Percentiles rank a stretch among this genome's conserved stretches.
Evolutionary conservation across 2,797 vertebrate genomes (phyloP).

Genomic region (Tarsius wallacei): DNA sequence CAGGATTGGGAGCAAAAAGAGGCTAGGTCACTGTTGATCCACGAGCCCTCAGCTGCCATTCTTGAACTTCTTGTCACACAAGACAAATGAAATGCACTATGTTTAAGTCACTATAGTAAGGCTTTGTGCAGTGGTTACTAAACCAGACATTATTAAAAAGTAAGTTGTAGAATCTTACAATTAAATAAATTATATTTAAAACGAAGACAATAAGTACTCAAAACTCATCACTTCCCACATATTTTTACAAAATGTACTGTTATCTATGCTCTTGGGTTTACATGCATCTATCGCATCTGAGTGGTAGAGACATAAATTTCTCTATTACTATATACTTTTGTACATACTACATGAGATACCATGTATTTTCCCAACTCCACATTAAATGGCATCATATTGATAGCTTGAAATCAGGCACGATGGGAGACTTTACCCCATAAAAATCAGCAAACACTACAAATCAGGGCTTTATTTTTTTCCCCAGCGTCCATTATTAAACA

Average conservation of each 20-base stretch:
- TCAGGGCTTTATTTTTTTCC: not conserved
- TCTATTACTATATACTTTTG: accelerated
- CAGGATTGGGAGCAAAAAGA: not conserved
- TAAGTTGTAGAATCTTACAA: not conserved
- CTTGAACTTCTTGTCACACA: not conserved
- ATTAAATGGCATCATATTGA: not conserved
- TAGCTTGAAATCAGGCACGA: not conserved
- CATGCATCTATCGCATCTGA: not conserved
- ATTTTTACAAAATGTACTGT: not conserved
- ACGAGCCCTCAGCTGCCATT: not conserved
- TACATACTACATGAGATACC: accelerated
- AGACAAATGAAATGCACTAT: not conserved
- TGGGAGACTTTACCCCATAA: not conserved
- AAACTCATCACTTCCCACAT: not conserved
- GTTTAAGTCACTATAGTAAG: not conserved
- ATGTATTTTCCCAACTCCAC: not conserved
- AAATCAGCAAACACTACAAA: not conserved
- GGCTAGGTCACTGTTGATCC: not conserved
- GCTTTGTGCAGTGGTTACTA: not conserved
- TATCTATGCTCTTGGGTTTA: not conserved
- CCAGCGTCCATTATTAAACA: not conserved
- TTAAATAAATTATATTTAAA: not conserved
- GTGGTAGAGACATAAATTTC: accelerated
- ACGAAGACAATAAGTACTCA: not conserved
- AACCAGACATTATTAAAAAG: not conserved